These are phyloP conservation scores for Thalassoma bifasciatum DNA, from an alignment of 2,113 vertebrate genomes.

Conservation along the genomic window DNA sequence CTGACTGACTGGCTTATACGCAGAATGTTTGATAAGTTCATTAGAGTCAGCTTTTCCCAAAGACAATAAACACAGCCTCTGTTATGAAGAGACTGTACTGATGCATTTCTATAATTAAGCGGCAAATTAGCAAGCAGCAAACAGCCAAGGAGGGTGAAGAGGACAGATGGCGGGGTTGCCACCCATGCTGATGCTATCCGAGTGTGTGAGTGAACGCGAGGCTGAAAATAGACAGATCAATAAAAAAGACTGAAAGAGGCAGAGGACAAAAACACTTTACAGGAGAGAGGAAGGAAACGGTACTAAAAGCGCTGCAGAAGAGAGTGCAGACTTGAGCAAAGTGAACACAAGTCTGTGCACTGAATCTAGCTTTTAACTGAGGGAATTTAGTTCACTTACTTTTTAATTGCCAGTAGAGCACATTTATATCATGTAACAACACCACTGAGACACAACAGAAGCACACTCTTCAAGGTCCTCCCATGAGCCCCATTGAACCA, in stretches of 20 bases:
- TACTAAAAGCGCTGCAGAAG: background rate
- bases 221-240: slow-evolving; percentile 60
- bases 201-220: slow-evolving; percentile 31
- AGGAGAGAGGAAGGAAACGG: slow-evolving; percentile 22
- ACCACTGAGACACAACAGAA: background rate
- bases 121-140: slow-evolving; percentile 67
- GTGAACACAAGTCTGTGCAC: background rate
- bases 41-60: slow-evolving; percentile 55
- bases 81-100: slow-evolving; percentile 51
- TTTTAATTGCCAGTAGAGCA: slow-evolving; percentile 6
- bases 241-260: slow-evolving; percentile 47
- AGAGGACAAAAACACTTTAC: slow-evolving; percentile 41
- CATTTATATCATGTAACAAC: background rate
- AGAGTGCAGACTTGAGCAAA: background rate
- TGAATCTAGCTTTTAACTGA: background rate
- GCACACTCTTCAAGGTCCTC: background rate
- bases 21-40: slow-evolving; percentile 66
- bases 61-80: slow-evolving; percentile 55
- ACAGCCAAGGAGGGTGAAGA: slow-evolving; percentile 43
- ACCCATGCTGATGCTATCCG: slow-evolving; percentile 41
- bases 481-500: background rate
- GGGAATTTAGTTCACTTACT: background rate
- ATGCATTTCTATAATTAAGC: slow-evolving; percentile 74
- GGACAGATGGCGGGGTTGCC: slow-evolving; percentile 64
- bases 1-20: slow-evolving; percentile 38